Conservation (phyloP, 2,888 invertebrate species). For the Parnassius mnemosyne region DNA sequence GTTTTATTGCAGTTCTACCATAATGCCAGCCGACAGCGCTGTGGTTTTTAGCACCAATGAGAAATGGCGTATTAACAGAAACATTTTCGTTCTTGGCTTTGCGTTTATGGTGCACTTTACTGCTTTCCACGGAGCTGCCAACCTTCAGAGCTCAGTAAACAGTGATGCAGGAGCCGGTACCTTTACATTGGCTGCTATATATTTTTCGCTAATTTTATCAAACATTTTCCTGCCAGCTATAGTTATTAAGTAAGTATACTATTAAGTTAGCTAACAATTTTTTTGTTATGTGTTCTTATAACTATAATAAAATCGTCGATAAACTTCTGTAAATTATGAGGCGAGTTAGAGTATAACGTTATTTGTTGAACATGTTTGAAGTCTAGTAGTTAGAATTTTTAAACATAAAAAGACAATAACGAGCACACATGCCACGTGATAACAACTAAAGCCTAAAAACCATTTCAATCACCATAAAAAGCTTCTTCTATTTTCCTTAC, state of each 20-base stretch:
- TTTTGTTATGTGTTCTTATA: too few species aligned
- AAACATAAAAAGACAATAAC: too few species aligned
- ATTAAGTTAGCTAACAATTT: too few species aligned
- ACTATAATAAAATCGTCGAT: too few species aligned
- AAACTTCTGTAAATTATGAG: too few species aligned
- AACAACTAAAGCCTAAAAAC: too few species aligned
- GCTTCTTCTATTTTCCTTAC: too few species aligned
- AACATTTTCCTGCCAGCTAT: constrained; percentile 93
- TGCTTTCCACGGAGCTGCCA: constrained; percentile 92
- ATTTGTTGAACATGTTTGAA: too few species aligned
- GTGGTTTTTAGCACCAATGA: constrained; percentile 80
- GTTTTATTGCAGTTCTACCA: constrained; percentile 14
- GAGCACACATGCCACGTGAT: too few species aligned
- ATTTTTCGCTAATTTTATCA: constrained; percentile 92
- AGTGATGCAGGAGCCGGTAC: constrained; percentile 90
- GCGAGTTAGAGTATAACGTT: too few species aligned
- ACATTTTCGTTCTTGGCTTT: constrained; percentile 90
- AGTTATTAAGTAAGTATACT: constrained; percentile 84
- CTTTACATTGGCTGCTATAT: constrained; percentile 91
- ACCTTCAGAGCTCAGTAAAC: constrained; percentile 92
- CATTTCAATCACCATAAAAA: too few species aligned
- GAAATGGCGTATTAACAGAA: constrained; percentile 89
- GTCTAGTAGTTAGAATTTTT: too few species aligned
- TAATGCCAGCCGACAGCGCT: constrained; percentile 33
- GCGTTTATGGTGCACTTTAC: constrained; percentile 97